These are phyloP conservation scores for Paralinhomoeus sp. DNA, from an alignment of 2,888 invertebrate genomes.

Conservation along the genomic window DNA sequence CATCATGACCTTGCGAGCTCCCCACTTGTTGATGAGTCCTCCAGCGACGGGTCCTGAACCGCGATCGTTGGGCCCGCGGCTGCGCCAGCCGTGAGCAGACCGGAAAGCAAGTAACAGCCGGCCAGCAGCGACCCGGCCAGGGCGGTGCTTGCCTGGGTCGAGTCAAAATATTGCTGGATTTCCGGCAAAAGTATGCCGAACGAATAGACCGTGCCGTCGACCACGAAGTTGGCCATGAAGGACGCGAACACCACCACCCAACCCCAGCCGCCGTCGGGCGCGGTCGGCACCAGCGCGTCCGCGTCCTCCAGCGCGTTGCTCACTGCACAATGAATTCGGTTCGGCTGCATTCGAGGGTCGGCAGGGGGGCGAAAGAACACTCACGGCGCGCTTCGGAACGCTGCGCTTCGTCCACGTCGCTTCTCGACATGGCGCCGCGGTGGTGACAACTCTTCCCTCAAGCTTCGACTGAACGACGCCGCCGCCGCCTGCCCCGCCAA, in stretches of 20 bases:
- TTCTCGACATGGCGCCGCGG: too few species aligned
- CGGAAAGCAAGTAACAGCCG: constrained; percentile 49
- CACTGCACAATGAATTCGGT: background rate
- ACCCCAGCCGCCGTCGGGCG: constrained; percentile 80
- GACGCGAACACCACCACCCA: constrained; percentile 70
- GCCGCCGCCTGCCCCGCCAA: too few species aligned
- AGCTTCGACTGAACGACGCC: too few species aligned
- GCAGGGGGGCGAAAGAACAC: too few species aligned
- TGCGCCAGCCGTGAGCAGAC: too few species aligned
- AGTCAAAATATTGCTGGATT: constrained; percentile 43
- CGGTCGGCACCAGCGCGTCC: too few species aligned
- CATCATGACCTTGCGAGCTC: constrained; percentile 63
- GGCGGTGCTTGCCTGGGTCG: constrained; percentile 44
- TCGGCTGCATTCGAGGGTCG: too few species aligned
- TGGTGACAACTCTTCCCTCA: too few species aligned
- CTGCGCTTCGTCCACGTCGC: too few species aligned
- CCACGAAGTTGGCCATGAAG: constrained; percentile 65
- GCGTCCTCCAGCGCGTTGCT: constrained; percentile 6
- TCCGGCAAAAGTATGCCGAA: constrained; percentile 47
- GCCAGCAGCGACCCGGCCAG: constrained; percentile 59
- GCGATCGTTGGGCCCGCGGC: too few species aligned
- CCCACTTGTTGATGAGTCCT: constrained; percentile 68
- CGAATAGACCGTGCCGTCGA: constrained; percentile 75
- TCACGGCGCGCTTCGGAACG: too few species aligned
- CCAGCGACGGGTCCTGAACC: constrained; percentile 68